These are phyloP conservation scores for Coelopa pilipes DNA, from an alignment of 2,888 invertebrate species.

Conservation along the genomic window DNA sequence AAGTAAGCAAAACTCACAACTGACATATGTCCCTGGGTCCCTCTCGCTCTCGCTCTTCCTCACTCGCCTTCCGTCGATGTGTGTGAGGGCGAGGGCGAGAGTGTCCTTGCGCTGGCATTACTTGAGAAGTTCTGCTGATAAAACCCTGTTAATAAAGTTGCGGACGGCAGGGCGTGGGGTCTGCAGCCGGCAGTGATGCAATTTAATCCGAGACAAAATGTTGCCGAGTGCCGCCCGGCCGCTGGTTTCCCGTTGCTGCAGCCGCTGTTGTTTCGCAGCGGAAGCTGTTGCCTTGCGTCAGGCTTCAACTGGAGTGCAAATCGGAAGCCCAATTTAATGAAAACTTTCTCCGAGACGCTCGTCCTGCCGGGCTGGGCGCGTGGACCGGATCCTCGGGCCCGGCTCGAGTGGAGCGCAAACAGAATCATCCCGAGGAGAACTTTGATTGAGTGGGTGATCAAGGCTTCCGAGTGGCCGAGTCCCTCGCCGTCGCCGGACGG, in stretches of 20 bases:
- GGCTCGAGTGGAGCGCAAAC: too few species aligned
- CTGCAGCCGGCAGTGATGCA: neutral
- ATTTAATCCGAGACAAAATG: conserved; percentile 19
- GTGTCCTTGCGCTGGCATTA: conserved; percentile 15
- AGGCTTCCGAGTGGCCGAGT: too few species aligned
- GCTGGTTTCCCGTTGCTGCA: neutral
- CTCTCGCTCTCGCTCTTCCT: too few species aligned
- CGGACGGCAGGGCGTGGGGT: neutral
- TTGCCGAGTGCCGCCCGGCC: conserved; percentile 5
- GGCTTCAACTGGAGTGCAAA: neutral
- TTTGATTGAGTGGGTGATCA: too few species aligned
- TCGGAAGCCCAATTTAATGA: neutral
- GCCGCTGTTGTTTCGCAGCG: neutral
- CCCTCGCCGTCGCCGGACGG: too few species aligned
- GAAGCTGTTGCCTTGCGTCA: neutral
- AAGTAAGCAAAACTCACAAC: conserved; percentile 10
- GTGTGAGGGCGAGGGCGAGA: neutral
- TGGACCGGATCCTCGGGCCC: too few species aligned
- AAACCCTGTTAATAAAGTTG: conserved; percentile 11
- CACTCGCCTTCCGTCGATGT: too few species aligned
- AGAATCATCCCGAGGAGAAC: too few species aligned
- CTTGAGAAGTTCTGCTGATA: conserved; percentile 21
- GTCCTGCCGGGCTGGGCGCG: too few species aligned
- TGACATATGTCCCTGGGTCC: neutral
- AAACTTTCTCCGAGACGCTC: neutral